phyloP scores from a whole-genome alignment of 2,888 invertebrate species.

The Odontomyia ornata region DNA sequence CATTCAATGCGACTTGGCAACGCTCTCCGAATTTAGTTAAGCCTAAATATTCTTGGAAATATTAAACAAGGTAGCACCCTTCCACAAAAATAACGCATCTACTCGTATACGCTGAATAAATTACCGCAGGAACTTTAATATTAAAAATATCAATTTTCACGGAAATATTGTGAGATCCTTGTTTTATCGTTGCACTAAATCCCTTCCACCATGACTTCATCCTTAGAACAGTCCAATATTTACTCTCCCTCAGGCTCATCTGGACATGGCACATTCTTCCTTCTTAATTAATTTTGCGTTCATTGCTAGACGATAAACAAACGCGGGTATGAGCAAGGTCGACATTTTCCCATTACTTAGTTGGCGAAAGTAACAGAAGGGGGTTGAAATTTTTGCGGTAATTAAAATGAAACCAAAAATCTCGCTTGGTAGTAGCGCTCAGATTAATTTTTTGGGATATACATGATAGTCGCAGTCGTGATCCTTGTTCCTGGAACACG shows the following conservation, averaged over 20 bases:
- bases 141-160: constrained; percentile 5
- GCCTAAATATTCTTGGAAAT: no score
- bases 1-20: no score
- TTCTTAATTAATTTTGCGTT: constrained; percentile 33
- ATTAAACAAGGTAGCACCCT: no score
- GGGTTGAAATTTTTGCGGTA: constrained; percentile 12
- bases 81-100: no score
- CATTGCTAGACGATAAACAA: constrained; percentile 1
- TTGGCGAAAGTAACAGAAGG: neutral
- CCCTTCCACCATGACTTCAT: neutral
- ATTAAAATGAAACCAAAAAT: constrained; percentile 40
- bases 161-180: neutral
- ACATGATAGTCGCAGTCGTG: neutral
- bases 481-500: no score
- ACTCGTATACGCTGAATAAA: no score
- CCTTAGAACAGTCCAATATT: neutral
- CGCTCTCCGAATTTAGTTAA: no score
- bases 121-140: no score
- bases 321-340: neutral
- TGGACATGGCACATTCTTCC: constrained; percentile 21
- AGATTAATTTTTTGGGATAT: constrained; percentile 29
- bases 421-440: constrained; percentile 16
- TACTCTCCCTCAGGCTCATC: neutral
- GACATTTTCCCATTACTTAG: neutral
- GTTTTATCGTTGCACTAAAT: neutral